Evolutionary conservation across 2,797 vertebrate genomes (phyloP), one percentile per base, ranked within the genome.

Genomic region (Toxotes lorentzi): DNA sequence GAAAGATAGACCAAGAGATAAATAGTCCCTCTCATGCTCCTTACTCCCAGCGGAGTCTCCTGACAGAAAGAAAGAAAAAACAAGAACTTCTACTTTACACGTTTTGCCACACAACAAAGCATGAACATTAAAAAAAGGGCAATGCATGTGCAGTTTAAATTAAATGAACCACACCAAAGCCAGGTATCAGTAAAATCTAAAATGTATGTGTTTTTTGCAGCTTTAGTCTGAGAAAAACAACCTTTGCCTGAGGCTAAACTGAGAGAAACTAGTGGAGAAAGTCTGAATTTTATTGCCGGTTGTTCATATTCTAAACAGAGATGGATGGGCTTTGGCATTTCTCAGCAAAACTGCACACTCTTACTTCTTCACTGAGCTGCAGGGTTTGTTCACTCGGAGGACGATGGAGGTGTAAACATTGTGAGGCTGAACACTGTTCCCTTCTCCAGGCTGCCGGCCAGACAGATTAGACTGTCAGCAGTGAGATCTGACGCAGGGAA

Each of bases 351-450:
- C 51, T 54, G 58, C 34, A 56, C 32, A 65, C 14, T 45, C 21
- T 64, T 0, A 1, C 32, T 48, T 59, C 57, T 63, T 32, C 53
- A 53, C 45, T 11, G 65, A 64, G 68, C 76, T 62, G 45, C 59
- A 69, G 60, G 69, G 73, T 62, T 63, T 69, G 79, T 77, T 81
- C 57, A 65, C 41, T 57, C 47, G 1, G 23, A 69, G 50, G 65
- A 82, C 78, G 27, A 68, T 54, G 65, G 50, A 73, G 83, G 84
- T 76, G 77, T 81, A 88, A 87, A 87, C 70, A 86, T 17, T 24
- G 63, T 10, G 65, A 81, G 34, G 43, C 69, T 67, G 72, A 86
- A 69, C 78, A 80, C 59, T 38, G 70, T 83, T 87, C 83, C 68
- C 73, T 57, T 70, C 65, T 32, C 62, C 48, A 70, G 66, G 69